Percentiles rank a stretch among this genome's conserved stretches.
phyloP scores from a whole-genome alignment of 2,888 invertebrate species.

The Lydus trimaculatus region DNA sequence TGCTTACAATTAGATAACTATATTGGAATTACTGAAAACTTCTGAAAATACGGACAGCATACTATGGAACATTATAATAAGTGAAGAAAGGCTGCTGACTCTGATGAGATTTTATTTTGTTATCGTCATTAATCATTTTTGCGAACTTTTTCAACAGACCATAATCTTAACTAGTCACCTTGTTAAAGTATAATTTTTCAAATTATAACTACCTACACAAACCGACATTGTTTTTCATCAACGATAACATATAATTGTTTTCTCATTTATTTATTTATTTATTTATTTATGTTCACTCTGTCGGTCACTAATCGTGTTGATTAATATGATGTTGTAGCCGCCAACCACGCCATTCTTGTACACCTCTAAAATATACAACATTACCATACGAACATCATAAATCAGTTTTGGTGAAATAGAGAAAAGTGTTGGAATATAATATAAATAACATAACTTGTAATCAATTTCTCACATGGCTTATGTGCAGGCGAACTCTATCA shows the following conservation, averaged over 20 bases:
- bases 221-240: conserved; percentile 9
- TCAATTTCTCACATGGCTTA: conserved; percentile 54
- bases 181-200: conserved; percentile 35
- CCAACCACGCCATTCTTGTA: conserved; percentile 30
- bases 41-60: too few species aligned
- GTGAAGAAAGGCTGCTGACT: too few species aligned
- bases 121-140: neutral
- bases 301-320: conserved; percentile 29
- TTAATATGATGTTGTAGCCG: conserved; percentile 40
- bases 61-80: too few species aligned
- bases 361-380: conserved; percentile 51
- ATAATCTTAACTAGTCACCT: neutral
- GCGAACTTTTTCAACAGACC: neutral
- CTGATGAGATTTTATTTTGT: neutral
- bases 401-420: conserved; percentile 40
- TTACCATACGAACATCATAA: conserved; percentile 50
- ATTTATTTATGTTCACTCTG: neutral
- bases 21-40: too few species aligned
- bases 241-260: conserved; percentile 31
- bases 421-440: conserved; percentile 44
- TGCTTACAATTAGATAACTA: too few species aligned
- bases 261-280: conserved; percentile 16
- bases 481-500: conserved; percentile 36
- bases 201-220: conserved; percentile 8
- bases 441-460: conserved; percentile 48